phyloP scores from a whole-genome alignment of 2,797 vertebrate genomes.

The Psittacula derbiana region DNA sequence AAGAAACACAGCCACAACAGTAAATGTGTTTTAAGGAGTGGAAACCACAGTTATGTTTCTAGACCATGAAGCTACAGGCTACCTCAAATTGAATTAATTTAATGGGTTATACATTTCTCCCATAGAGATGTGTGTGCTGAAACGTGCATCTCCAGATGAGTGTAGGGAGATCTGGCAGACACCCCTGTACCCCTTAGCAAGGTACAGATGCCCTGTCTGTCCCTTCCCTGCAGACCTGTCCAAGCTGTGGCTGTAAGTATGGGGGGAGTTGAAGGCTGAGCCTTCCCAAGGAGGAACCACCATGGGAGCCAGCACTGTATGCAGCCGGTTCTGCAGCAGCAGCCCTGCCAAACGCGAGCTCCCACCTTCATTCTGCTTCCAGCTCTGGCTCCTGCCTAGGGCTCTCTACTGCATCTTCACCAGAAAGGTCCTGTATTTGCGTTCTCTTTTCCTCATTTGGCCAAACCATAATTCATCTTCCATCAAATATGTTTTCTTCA shows the following conservation, averaged over 20 bases:
- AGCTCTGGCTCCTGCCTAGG: not conserved
- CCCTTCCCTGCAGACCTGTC: not conserved
- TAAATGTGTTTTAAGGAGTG: not conserved
- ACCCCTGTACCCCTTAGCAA: not conserved
- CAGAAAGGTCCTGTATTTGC: not conserved
- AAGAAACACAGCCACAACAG: not conserved
- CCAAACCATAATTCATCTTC: not conserved
- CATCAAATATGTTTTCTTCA: not conserved
- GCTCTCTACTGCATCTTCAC: not conserved
- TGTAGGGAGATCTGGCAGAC: not conserved
- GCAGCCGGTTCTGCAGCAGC: accelerated
- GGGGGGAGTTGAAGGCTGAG: not conserved
- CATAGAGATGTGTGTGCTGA: not conserved
- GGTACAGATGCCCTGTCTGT: accelerated
- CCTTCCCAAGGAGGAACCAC: not conserved
- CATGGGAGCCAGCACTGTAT: accelerated
- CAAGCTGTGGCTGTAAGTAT: not conserved
- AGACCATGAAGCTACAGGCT: not conserved
- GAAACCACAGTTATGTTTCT: not conserved
- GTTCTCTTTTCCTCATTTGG: not conserved
- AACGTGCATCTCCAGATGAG: not conserved
- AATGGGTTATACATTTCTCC: not conserved
- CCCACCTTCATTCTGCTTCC: not conserved
- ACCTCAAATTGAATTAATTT: not conserved
- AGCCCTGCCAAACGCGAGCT: not conserved